Base-by-base conservation (phyloP, 2,888 invertebrate genomes). In the Cataglyphis livida region DNA sequence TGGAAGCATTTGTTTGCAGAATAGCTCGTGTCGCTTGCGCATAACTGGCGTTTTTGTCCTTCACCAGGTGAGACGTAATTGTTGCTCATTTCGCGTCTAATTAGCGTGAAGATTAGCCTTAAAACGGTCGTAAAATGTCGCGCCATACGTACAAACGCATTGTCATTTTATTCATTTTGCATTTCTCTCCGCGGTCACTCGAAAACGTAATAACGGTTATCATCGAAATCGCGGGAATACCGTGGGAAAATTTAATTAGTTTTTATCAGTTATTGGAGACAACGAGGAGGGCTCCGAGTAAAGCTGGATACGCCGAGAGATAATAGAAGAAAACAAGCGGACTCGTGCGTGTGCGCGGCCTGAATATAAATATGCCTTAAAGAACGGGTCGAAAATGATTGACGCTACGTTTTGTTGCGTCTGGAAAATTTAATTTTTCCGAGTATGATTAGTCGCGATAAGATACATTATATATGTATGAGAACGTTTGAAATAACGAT, bases 221-320 rank as follows among this genome's bases (percentile, higher is more conserved):
- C 92, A 90, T 91, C 87, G 83, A 85, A 90, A 91, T 90, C 85
- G 84, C 86, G 28, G 0, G 28, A 86, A 84, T 90, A 90, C 91
- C 90, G 90, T 86, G 88, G 88, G 90, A 90, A 91, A 91, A 92
- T 92, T 91, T 92, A 92, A 93, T 93, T 92, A 91, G 90, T 87
- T 91, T 91, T 89, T 88, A 84, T 84, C 83, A 51, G 44, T 9
- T 32, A 83, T 75, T 76, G 62, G 79, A 70, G 48, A 32, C 25
- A 2, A 44, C 64, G 48, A 12, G 12, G 25, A 64, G 62, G 10
- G 59, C 44, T 73, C 32, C n/a, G 51, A 64, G 35, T 54, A 64
- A 76, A 76, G 59, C 65, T 28, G 51, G 44, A 12, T 57, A 54
- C 28, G 38, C n/a, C 25, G 41, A 6, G 35, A 64, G 83, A 59